Percentiles rank a stretch among this genome's conserved stretches.
phyloP scores from a whole-genome alignment of 2,888 invertebrate species.

The Drosophila buzzatii region DNA sequence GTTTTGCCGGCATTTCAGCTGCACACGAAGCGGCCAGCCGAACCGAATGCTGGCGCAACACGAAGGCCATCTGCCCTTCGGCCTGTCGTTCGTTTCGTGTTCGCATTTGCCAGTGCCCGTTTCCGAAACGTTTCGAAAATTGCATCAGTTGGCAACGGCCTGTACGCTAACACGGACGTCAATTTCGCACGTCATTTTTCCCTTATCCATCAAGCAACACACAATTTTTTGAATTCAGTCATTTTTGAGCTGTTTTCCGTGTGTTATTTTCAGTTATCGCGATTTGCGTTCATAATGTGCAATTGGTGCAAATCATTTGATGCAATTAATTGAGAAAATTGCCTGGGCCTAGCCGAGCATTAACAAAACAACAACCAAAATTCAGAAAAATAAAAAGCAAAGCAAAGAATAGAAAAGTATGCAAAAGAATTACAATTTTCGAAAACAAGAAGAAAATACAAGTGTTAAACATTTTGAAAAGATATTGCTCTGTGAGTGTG shows the following conservation, averaged over 20 bases:
- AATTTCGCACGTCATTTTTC: constrained; percentile 26
- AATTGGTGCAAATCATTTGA: constrained; percentile 60
- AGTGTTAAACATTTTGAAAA: constrained; percentile 28
- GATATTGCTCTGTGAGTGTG: neutral
- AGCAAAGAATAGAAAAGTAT: constrained; percentile 9
- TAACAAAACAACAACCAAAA: constrained; percentile 25
- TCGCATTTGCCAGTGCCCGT: constrained; percentile 33
- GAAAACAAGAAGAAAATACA: neutral
- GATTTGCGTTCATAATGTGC: constrained; percentile 67
- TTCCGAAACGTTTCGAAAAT: constrained; percentile 49
- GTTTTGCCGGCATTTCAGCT: constrained; percentile 75
- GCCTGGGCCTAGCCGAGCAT: constrained; percentile 25
- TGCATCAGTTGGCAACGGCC: constrained; percentile 78
- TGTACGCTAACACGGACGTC: constrained; percentile 66
- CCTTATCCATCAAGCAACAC: neutral
- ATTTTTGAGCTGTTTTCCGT: constrained; percentile 26
- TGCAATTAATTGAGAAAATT: constrained; percentile 65
- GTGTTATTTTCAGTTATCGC: constrained; percentile 75
- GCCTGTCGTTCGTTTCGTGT: constrained; percentile 18
- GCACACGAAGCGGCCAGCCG: constrained; percentile 14
- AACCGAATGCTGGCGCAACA: constrained; percentile 13
- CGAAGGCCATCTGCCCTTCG: constrained; percentile 44
- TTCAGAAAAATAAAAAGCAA: neutral
- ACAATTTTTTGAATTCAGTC: constrained; percentile 1
- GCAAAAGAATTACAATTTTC: constrained; percentile 5